Conservation (phyloP, 2,797 vertebrate species). For the Lates japonicus region DNA sequence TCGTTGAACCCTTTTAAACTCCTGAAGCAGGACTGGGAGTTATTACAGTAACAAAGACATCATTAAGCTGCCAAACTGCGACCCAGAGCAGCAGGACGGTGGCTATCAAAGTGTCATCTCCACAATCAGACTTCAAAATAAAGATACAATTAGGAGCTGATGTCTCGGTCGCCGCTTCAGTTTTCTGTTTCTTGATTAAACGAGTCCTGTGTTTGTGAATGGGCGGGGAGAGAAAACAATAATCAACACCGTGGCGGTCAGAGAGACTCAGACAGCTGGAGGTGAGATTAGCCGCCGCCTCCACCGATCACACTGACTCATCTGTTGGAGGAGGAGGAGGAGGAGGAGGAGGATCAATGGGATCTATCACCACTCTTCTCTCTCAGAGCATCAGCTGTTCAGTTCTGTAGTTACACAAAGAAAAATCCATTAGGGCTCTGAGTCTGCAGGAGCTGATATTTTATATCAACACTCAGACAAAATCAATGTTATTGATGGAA, state of each 20-base stretch:
- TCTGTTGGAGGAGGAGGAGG: background rate
- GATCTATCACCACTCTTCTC: background rate
- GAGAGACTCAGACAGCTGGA: conserved; percentile 23
- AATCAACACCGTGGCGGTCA: background rate
- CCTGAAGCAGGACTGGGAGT: background rate
- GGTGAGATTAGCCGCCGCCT: conserved; percentile 1
- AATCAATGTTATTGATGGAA: conserved; percentile 24
- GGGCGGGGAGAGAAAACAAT: background rate
- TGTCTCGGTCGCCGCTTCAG: background rate
- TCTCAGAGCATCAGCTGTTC: conserved; percentile 5
- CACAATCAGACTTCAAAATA: background rate
- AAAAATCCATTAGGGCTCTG: conserved; percentile 25
- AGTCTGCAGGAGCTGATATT: background rate
- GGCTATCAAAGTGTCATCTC: background rate
- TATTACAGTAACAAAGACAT: background rate
- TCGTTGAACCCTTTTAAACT: no score
- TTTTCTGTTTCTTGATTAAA: background rate
- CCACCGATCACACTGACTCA: conserved; percentile 1
- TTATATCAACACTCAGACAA: background rate
- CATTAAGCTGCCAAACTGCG: background rate
- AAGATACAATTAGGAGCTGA: background rate
- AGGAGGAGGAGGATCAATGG: background rate
- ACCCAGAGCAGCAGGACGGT: background rate
- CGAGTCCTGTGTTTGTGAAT: background rate
- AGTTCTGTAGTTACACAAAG: background rate